phyloP scores from a whole-genome alignment of 2,888 invertebrate genomes.

The Morpho achilles region DNA sequence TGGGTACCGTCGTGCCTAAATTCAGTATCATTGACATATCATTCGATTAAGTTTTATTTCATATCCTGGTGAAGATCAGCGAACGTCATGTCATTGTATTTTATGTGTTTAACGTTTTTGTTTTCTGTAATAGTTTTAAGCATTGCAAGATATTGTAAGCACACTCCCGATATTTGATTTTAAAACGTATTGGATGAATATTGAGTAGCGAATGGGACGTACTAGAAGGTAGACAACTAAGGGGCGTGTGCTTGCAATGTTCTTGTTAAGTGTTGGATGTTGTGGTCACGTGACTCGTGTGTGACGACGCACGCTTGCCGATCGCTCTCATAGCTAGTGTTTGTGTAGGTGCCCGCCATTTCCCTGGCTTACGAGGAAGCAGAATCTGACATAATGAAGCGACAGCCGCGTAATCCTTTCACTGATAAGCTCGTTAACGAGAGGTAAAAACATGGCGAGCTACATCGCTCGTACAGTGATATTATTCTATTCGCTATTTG shows the following conservation, averaged over 20 bases:
- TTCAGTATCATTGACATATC: slow-evolving; percentile 38
- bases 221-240: slow-evolving; percentile 27
- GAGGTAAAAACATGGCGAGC: slow-evolving; percentile 86
- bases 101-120: slow-evolving; percentile 59
- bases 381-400: slow-evolving; percentile 99
- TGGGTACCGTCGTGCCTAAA: slow-evolving; percentile 19
- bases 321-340: slow-evolving; percentile 75
- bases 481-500: slow-evolving; percentile 74
- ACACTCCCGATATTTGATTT: slow-evolving; percentile 35
- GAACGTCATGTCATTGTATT: slow-evolving; percentile 65
- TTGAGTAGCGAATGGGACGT: not conserved
- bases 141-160: slow-evolving; percentile 52
- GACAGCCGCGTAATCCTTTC: slow-evolving; percentile 98
- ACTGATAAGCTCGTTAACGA: slow-evolving; percentile 99
- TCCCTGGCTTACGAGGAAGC: slow-evolving; percentile 99
- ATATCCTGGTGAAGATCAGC: slow-evolving; percentile 40
- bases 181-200: slow-evolving; percentile 10
- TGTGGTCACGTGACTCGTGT: slow-evolving; percentile 49
- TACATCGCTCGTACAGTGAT: slow-evolving; percentile 62
- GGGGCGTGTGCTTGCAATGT: slow-evolving; percentile 33
- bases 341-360: slow-evolving; percentile 95
- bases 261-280: slow-evolving; percentile 67
- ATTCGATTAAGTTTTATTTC: slow-evolving; percentile 48
- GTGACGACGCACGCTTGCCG: slow-evolving; percentile 33
- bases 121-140: slow-evolving; percentile 63